A percentile compares a stretch with the other conserved stretches of the same genome.
Evolutionary conservation across 2,113 vertebrate species (phyloP).

Genomic region (Nothocercus julius): DNA sequence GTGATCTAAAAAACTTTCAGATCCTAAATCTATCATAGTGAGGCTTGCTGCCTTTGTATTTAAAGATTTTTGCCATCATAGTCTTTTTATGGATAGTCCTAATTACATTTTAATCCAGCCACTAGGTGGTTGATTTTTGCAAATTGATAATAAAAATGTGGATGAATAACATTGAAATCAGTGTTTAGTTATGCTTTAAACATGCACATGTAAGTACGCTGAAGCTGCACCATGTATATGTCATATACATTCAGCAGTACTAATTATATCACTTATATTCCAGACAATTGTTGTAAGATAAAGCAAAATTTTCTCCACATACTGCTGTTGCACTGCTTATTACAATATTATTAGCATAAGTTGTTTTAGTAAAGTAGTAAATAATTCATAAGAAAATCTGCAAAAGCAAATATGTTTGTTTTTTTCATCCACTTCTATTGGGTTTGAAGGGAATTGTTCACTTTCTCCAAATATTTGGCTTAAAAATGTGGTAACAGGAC

Average conservation of each 20-base stretch:
- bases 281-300: neutral
- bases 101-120: neutral
- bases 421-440: conserved; percentile 16
- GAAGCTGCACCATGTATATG: neutral
- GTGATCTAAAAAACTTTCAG: neutral
- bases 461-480: conserved; percentile 63
- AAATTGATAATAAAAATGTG: neutral
- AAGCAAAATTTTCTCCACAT: neutral
- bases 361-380: conserved; percentile 49
- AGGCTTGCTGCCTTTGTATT: neutral
- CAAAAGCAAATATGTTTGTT: conserved; percentile 62
- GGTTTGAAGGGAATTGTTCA: conserved; percentile 56
- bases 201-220: neutral
- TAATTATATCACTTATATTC: conserved; percentile 24
- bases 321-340: neutral
- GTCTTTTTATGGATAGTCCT: neutral
- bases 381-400: conserved; percentile 72
- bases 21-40: neutral
- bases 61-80: neutral
- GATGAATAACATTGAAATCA: neutral
- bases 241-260: neutral
- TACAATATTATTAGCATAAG: conserved; percentile 62
- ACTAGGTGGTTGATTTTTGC: neutral
- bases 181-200: neutral
- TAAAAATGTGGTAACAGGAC: conserved; percentile 50